Evolutionary conservation across 2,888 invertebrate species (phyloP), one percentile per base, ranked within the genome.

Genomic region (Eudasyphora cyanicolor): DNA sequence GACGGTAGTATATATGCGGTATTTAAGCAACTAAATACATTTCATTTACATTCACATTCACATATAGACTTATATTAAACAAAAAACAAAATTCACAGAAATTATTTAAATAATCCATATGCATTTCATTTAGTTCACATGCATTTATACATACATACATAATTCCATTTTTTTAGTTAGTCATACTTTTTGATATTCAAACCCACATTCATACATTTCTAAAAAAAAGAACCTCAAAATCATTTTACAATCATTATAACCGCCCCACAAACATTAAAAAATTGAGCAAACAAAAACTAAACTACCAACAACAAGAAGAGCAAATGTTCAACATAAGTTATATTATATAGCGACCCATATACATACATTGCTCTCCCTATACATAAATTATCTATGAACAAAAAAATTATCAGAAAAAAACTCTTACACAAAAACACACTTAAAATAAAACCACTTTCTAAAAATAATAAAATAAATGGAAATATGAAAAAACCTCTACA

Each of bases 201-300:
- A 24, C 10, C 6, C 3, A 29, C 32, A 60, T 32, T n/a, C n/a
- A 29, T 32, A 57, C 1, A 57, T 54, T 7, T 57, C n/a, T 32
- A 0, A 21, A 45, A 3, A 45, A 45, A 45, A n/a, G 21, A n/a
- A 1, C 51, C 19, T n/a, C 42, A 7, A 60, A 82, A 78, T 54
- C 62, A 73, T 51, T 70, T 84, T 79, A 85, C 81, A 76, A 74
- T 76, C 79, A 84, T 80, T 76, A 60, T 73, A 54, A 77, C 12
- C 62, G 70, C 45, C 29, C 4, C 2, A 54, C 10, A 32, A 32
- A n/a, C n/a, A 17, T 7, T 6, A 21, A 17, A n/a, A 60, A 32
- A 12, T n/a, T n/a, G n/a, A n/a, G n/a, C n/a, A n/a, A 60, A 12
- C 12, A 60, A 24, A 27, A 60, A 60, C 5, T 54, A 19, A 1